Base-by-base conservation (phyloP, 1,140 invertebrate species). In the Brachionus calyciflorus region DNA sequence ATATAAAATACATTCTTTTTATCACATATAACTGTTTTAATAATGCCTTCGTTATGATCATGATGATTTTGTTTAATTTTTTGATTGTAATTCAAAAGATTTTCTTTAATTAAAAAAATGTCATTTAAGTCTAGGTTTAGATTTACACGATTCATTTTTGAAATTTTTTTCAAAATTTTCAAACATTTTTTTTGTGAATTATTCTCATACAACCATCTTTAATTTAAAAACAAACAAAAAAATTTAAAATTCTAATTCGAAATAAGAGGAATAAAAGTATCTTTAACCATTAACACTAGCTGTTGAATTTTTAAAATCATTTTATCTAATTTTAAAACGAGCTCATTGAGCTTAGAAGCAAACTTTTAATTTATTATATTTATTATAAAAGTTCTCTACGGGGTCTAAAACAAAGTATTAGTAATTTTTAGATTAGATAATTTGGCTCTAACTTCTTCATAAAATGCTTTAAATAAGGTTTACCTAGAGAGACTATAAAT, bases 81-180 rank as follows among this genome's bases (percentile, higher is more conserved):
- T 73, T 30, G 26, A 12, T 53, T 49, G 4, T 40, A 19, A 12
- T 14, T 26, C 1, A 51, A 10, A 14, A 26, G n/a, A 6, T n/a
- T 5, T 51, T 70, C 37, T 37, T 51, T 37, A 30, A 51, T n/a
- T 2, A 51, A 49, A 17, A 12, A n/a, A 26, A 37, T 21, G 33
- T 55, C 46, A 24, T n/a, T 51, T 37, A 37, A 49, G 19, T 73
- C 48, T 24, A 40, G 19, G 9, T 73, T 33, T 10, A 73, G 24
- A 30, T 73, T 73, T 55, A 5, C 51, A 2, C 46, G 24, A 55
- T 73, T 73, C 5, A 73, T 40, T 51, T 41, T 49, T 9, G 69
- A 37, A 12, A 73, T 37, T 51, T 41, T 49, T 19, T 49, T 49
- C 26, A 73, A 73, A 40, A 51, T 24, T n/a, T 51, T 30, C 2